Percentiles rank a stretch among this genome's conserved stretches.
These are phyloP conservation scores for Pheosia tremula DNA, from an alignment of 2,888 invertebrate genomes.

Conservation along the genomic window DNA sequence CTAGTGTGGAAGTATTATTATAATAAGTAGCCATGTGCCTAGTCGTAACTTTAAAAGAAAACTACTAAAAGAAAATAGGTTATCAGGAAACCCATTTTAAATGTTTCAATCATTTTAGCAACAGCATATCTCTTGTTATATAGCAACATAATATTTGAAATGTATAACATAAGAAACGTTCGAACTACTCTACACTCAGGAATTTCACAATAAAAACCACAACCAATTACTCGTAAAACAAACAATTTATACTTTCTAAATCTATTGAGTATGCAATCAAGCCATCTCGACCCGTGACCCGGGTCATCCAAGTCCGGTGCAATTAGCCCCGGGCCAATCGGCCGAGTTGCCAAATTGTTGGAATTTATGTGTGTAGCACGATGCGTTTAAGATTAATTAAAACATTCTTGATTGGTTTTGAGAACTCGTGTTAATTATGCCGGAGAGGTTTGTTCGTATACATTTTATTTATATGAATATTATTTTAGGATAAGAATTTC, in stretches of 20 bases:
- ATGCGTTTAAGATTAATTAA: slow-evolving; percentile 46
- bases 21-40: too few species aligned
- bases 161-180: background rate
- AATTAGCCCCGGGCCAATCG: slow-evolving; percentile 5
- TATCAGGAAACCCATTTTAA: too few species aligned
- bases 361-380: slow-evolving; percentile 34
- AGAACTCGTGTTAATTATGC: slow-evolving; percentile 18
- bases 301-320: background rate
- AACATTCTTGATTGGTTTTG: slow-evolving; percentile 37
- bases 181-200: background rate
- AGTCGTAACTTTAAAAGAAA: too few species aligned
- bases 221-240: slow-evolving; percentile 3
- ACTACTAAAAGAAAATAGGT: too few species aligned
- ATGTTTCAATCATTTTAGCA: too few species aligned
- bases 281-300: background rate
- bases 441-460: background rate
- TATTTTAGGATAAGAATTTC: too few species aligned
- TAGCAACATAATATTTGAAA: too few species aligned
- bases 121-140: too few species aligned
- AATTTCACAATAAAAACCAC: slow-evolving; percentile 1
- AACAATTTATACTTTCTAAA: slow-evolving; percentile 8
- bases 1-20: too few species aligned
- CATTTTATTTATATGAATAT: background rate
- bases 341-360: slow-evolving; percentile 12
- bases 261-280: slow-evolving; percentile 4